Conservation (phyloP, 1,140 invertebrate genomes). For the Nephila pilipes region DNA sequence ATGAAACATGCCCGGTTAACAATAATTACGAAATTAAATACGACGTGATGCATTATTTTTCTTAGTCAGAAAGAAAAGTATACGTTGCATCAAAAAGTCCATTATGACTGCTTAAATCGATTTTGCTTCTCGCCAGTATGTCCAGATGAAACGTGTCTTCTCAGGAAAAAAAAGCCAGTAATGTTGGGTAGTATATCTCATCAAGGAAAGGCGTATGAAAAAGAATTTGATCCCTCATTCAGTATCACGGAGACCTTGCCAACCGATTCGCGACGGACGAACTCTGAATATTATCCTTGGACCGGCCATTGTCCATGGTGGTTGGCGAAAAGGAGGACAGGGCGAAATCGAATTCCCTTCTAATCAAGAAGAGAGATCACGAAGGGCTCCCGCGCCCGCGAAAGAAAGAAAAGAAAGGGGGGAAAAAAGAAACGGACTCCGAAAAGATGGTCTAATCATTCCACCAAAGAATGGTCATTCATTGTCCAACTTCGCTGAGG, state of each 20-base stretch:
- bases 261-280: not conserved
- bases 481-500: constrained; percentile 33
- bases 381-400: not conserved
- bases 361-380: constrained; percentile 60
- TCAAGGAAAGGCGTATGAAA: not conserved
- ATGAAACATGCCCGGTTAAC: too few species aligned
- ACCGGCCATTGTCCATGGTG: constrained; percentile 16
- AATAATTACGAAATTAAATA: too few species aligned
- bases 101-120: not conserved
- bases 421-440: not conserved
- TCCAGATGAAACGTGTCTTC: not conserved
- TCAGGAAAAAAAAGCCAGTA: not conserved
- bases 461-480: constrained; percentile 49
- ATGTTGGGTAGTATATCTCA: not conserved
- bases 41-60: too few species aligned
- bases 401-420: not conserved
- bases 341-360: constrained; percentile 28
- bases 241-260: not conserved
- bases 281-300: not conserved
- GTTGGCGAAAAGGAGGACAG: constrained; percentile 35
- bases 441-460: constrained; percentile 54
- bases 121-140: too few species aligned
- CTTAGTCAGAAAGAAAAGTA: not conserved
- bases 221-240: constrained; percentile 19
- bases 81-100: not conserved